phyloP scores from a whole-genome alignment of 2,113 vertebrate genomes.

The Trematocara unimaculatum region DNA sequence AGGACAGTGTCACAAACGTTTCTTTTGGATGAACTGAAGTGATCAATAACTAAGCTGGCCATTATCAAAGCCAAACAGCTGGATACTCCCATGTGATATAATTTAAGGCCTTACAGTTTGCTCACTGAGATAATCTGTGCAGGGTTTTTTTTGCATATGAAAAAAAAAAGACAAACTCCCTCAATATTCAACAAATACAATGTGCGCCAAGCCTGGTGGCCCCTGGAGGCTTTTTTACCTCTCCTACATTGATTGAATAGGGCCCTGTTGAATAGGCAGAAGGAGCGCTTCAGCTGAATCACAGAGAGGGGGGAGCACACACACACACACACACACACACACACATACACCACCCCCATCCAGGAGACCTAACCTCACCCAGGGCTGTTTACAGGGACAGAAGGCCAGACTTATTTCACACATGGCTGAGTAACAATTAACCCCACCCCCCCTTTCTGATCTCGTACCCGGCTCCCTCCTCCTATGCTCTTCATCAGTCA shows the following conservation, averaged over 20 bases:
- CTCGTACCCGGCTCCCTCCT: slow-evolving; percentile 26
- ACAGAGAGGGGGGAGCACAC: slow-evolving; percentile 23
- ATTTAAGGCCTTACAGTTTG: slow-evolving; percentile 24
- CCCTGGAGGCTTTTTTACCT: slow-evolving; percentile 40
- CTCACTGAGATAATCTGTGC: slow-evolving; percentile 8
- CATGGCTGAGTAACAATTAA: slow-evolving; percentile 69
- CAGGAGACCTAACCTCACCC: slow-evolving; percentile 40
- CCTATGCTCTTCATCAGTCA: slow-evolving; percentile 54
- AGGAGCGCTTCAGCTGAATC: slow-evolving; percentile 46
- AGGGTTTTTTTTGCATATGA: slow-evolving; percentile 20
- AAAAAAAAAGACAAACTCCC: neutral
- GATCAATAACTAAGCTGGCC: neutral
- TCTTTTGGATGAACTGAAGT: neutral
- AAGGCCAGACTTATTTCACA: slow-evolving; percentile 74
- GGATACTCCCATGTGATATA: neutral
- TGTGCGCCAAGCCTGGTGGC: slow-evolving; percentile 35
- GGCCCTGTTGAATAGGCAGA: slow-evolving; percentile 44
- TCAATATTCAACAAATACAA: slow-evolving; percentile 25
- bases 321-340: slow-evolving; percentile 21
- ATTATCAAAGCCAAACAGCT: neutral
- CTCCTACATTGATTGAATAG: slow-evolving; percentile 39
- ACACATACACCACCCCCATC: slow-evolving; percentile 1
- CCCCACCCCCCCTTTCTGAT: slow-evolving; percentile 30
- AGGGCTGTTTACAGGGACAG: slow-evolving; percentile 66
- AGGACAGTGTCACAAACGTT: neutral